Evolutionary conservation across 1,140 invertebrate species (phyloP).

Genomic region (Caenorhabditis remanei): DNA sequence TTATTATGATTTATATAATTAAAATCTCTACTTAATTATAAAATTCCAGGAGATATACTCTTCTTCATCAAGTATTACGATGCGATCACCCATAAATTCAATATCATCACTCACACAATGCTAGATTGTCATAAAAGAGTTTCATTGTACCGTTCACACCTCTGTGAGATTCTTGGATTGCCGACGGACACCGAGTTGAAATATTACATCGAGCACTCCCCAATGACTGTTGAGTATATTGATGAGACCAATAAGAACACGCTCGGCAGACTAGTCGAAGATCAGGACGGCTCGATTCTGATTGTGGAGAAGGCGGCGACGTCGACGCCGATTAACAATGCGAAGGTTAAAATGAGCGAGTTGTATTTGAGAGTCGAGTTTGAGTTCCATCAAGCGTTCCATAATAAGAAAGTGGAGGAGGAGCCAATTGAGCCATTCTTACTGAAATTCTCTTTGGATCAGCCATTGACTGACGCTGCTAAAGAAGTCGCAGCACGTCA

Average conservation of each 20-base stretch:
- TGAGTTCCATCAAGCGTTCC: slow-evolving; percentile 10
- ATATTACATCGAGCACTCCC: slow-evolving; percentile 63
- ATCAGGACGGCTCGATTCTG: slow-evolving; percentile 70
- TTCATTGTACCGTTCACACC: slow-evolving; percentile 24
- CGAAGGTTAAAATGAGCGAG: slow-evolving; percentile 33
- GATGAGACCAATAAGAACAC: background rate
- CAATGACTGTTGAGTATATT: background rate
- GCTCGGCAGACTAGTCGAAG: slow-evolving; percentile 54
- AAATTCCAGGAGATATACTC: slow-evolving; percentile 60
- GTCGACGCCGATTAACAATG: slow-evolving; percentile 63
- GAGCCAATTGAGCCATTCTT: background rate
- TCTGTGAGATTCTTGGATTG: slow-evolving; percentile 66
- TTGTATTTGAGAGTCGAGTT: background rate
- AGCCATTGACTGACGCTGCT: background rate
- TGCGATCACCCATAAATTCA: slow-evolving; percentile 41
- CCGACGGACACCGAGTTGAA: slow-evolving; percentile 67
- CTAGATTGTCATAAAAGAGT: slow-evolving; percentile 32
- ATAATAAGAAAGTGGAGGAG: slow-evolving; percentile 1
- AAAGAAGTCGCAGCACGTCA: background rate
- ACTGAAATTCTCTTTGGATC: background rate
- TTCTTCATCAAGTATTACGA: slow-evolving; percentile 68
- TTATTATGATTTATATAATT: no score
- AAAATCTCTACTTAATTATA: background rate
- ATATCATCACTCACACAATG: slow-evolving; percentile 59
- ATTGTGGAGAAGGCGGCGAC: slow-evolving; percentile 67